Base-by-base conservation (phyloP, 2,888 invertebrate genomes). In the Chaetogeoica ovagalla region DNA sequence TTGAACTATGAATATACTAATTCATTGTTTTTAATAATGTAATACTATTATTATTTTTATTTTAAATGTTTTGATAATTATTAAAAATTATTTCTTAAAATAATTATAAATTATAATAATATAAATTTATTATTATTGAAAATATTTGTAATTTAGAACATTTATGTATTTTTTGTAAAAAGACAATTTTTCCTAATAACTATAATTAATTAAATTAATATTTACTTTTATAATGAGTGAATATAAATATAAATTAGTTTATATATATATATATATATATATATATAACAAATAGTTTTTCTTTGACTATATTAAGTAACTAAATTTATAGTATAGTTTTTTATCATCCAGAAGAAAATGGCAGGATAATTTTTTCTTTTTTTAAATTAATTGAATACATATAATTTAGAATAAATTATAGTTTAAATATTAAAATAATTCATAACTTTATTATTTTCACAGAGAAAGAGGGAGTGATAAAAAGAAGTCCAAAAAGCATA, bases 401-500 rank as follows among this genome's bases (percentile, higher is more conserved):
- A 73, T 52, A 52, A 13, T 62, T 76, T 68, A 19, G 48, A 48
- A 23, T 15, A 19, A 9, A n/a, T 69, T 52, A 19, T 9, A 23
- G 7, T n/a, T 62, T 37, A 19, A 21, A 37, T 48, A 13, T 52
- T 62, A 39, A 62, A 62, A n/a, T 77, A 30, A 52, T 39, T 37
- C 48, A 76, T 69, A 66, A 1, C 19, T 76, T 19, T 48, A 37
- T 63, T 60, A 19, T 65, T 62, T 57, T 79, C 65, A 39, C 70
- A 79, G 79, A 65, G 79, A 63, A 71, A 79, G 62, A 9, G 62
- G 77, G 55, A 77, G 52, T 52, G 76, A 77, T 17, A 74, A 52
- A 59, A 81, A 81, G 30, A 72, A 81, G 59, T 73, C 72, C 13
- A 74, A 81, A 74, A 81, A 81, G 52, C 75, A 74, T 52, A 81